Evolutionary conservation across 1,140 invertebrate species (phyloP).

Genomic region (Psix sp.): DNA sequence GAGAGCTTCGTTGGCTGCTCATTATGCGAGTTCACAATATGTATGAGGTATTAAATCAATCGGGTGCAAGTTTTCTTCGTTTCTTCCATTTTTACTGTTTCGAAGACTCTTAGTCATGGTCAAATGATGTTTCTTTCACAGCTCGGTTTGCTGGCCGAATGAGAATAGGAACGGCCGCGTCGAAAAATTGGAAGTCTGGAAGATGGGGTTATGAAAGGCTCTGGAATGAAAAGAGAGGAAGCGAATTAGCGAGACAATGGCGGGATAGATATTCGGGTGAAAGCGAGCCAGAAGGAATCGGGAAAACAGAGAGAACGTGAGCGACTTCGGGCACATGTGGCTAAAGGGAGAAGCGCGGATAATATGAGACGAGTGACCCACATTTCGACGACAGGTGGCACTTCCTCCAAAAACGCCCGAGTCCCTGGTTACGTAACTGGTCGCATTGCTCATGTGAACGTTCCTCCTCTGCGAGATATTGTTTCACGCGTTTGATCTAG

Average conservation of each 20-base stretch:
- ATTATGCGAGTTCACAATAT: background rate
- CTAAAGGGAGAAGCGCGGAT: constrained; percentile 48
- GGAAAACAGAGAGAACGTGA: constrained; percentile 33
- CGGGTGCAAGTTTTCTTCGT: no score
- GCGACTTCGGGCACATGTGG: constrained; percentile 18
- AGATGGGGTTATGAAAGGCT: no score
- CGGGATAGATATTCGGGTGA: constrained; percentile 27
- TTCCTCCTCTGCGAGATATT: constrained; percentile 38
- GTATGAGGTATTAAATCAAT: no score
- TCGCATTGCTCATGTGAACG: constrained; percentile 29
- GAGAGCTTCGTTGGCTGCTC: background rate
- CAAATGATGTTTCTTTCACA: no score
- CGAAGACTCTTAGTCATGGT: no score
- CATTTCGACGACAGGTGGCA: constrained; percentile 66
- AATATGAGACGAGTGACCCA: constrained; percentile 66
- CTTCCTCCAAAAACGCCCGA: constrained; percentile 56
- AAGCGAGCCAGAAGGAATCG: constrained; percentile 45
- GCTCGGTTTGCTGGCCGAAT: no score
- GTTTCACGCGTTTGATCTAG: constrained; percentile 44
- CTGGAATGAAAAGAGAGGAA: constrained; percentile 25
- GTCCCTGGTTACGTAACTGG: constrained; percentile 41
- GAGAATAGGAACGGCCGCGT: no score
- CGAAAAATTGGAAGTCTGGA: no score
- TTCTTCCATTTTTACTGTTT: no score
- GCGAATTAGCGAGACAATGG: no score